Percentiles rank a stretch among this genome's conserved stretches.
phyloP scores from a whole-genome alignment of 2,113 vertebrate species.

The Melospiza melodia region DNA sequence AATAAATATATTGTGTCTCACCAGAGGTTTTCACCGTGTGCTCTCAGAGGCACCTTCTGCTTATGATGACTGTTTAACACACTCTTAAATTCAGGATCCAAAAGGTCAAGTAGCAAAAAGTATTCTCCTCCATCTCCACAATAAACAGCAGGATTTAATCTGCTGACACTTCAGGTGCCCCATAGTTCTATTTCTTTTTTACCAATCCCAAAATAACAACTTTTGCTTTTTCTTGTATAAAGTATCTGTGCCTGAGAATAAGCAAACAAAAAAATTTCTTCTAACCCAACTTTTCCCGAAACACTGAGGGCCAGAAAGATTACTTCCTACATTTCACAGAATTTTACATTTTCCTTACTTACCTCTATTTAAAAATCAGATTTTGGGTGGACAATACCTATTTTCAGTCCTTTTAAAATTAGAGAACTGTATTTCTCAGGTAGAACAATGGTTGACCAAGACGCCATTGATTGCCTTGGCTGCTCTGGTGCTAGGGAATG shows the following conservation, averaged over 20 bases:
- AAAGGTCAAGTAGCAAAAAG: conserved; percentile 35
- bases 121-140: not conserved
- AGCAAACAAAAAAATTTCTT: not conserved
- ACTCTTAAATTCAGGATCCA: conserved; percentile 14
- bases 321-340: not conserved
- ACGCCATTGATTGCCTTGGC: not conserved
- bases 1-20: conserved; percentile 32
- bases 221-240: not conserved
- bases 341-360: not conserved
- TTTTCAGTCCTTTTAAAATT: not conserved
- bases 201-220: not conserved
- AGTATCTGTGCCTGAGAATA: not conserved
- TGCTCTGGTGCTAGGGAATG: not conserved
- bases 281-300: not conserved
- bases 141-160: conserved; percentile 33
- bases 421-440: not conserved
- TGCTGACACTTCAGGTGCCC: not conserved
- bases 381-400: not conserved
- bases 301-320: not conserved
- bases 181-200: not conserved
- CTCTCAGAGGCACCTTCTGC: not conserved
- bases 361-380: not conserved
- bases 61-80: not conserved
- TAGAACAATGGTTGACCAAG: not conserved
- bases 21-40: not conserved